phyloP scores from a whole-genome alignment of 2,888 invertebrate genomes.

The Nomada fabriciana region DNA sequence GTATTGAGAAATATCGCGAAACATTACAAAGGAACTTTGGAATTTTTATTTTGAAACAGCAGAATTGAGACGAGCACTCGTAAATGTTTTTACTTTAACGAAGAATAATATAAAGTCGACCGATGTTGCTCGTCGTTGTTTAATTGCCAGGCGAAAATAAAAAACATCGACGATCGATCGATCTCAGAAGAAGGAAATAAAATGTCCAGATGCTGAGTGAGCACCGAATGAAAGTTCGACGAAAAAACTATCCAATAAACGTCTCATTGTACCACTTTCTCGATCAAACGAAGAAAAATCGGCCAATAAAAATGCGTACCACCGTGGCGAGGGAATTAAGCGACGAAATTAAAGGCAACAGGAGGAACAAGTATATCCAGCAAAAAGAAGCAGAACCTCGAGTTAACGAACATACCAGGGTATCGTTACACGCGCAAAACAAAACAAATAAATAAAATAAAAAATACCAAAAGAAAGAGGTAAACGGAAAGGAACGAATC shows the following conservation, averaged over 20 bases:
- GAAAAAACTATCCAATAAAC: slow-evolving; percentile 12
- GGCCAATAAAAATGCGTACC: slow-evolving; percentile 25
- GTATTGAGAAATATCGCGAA: too few relatives aligned
- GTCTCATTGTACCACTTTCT: too few relatives aligned
- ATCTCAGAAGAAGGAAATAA: too few relatives aligned
- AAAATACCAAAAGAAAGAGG: not conserved
- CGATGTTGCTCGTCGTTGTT: too few relatives aligned
- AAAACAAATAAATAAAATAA: not conserved
- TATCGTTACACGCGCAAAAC: slow-evolving; percentile 7
- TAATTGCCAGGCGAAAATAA: too few relatives aligned
- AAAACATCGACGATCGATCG: too few relatives aligned
- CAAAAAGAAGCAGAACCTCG: slow-evolving; percentile 9
- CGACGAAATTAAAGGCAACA: slow-evolving; percentile 36
- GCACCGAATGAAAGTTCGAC: too few relatives aligned
- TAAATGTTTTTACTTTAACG: too few relatives aligned
- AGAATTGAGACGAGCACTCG: too few relatives aligned
- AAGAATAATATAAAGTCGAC: too few relatives aligned
- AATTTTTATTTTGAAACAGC: too few relatives aligned
- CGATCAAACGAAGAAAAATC: not conserved
- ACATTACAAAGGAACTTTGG: too few relatives aligned
- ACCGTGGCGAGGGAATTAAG: slow-evolving; percentile 47
- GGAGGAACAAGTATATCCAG: not conserved
- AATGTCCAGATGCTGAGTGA: not conserved
- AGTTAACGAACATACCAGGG: slow-evolving; percentile 42
- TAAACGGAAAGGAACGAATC: slow-evolving; percentile 50